Evolutionary conservation across 1,140 invertebrate genomes (phyloP).

Genomic region (Agraylea sexmaculata): DNA sequence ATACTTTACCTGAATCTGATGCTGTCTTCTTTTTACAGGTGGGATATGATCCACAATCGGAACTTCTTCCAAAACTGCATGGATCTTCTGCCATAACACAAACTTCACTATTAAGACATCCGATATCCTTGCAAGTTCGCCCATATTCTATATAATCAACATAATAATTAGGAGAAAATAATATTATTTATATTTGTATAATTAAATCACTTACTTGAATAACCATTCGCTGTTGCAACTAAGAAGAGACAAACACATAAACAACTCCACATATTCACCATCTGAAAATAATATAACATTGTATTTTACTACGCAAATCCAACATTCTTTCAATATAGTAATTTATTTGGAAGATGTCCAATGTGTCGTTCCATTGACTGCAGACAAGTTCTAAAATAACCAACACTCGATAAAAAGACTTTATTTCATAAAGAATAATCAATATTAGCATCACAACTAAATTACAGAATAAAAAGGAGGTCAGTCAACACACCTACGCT

Average conservation of each 20-base stretch:
- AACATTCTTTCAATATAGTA: neutral
- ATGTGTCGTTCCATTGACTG: neutral
- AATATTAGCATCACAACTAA: too few species aligned
- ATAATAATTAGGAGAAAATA: neutral
- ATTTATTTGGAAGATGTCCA: neutral
- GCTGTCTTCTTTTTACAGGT: conserved; percentile 48
- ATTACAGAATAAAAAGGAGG: too few species aligned
- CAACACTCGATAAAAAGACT: too few species aligned
- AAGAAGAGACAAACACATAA: conserved; percentile 10
- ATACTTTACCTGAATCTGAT: conserved; percentile 30
- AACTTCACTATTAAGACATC: conserved; percentile 54
- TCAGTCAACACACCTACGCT: too few species aligned
- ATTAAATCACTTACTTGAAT: conserved; percentile 16
- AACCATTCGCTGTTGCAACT: conserved; percentile 15
- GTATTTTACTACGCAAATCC: neutral
- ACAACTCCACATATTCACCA: conserved; percentile 18
- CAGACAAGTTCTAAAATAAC: too few species aligned
- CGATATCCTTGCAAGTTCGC: conserved; percentile 60
- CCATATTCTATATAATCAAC: conserved; percentile 54
- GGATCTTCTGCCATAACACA: conserved; percentile 62
- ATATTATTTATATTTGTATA: neutral
- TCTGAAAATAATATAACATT: conserved; percentile 15
- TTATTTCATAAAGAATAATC: too few species aligned
- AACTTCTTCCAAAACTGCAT: conserved; percentile 43
- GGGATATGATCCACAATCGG: conserved; percentile 51